These are phyloP conservation scores for Ceratina australensis DNA, from an alignment of 1,140 invertebrate species.

Conservation along the genomic window DNA sequence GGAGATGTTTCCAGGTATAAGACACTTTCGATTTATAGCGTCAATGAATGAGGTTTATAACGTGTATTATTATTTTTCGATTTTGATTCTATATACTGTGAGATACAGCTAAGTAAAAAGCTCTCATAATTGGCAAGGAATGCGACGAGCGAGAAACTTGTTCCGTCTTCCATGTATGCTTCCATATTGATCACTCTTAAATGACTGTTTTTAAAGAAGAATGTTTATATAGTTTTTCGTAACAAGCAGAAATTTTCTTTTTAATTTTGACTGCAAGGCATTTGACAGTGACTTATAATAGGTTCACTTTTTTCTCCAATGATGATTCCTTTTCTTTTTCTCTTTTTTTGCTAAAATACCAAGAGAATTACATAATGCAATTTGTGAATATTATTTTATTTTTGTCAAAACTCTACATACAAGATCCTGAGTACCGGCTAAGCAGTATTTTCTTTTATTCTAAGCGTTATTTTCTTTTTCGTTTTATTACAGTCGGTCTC, in stretches of 20 bases:
- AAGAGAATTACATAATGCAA: slow-evolving; percentile 47
- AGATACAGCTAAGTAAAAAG: slow-evolving; percentile 39
- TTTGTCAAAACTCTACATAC: slow-evolving; percentile 15
- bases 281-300: slow-evolving; percentile 31
- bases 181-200: slow-evolving; percentile 45
- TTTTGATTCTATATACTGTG: slow-evolving; percentile 48
- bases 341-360: slow-evolving; percentile 34
- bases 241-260: slow-evolving; percentile 45
- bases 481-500: slow-evolving; percentile 57
- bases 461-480: no score
- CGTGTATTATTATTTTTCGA: slow-evolving; percentile 34
- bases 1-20: slow-evolving; percentile 12
- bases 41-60: slow-evolving; percentile 32
- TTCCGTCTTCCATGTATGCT: slow-evolving; percentile 60
- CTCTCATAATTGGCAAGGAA: slow-evolving; percentile 53
- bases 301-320: slow-evolving; percentile 36
- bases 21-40: slow-evolving; percentile 19
- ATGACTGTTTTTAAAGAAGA: slow-evolving; percentile 27
- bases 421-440: slow-evolving; percentile 37
- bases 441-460: slow-evolving; percentile 53
- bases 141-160: slow-evolving; percentile 53
- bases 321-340: slow-evolving; percentile 16
- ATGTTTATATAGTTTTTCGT: slow-evolving; percentile 47
- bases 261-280: slow-evolving; percentile 41
- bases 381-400: slow-evolving; percentile 55